Base-by-base conservation (phyloP, 2,888 invertebrate species). In the Acrobasis suavella region DNA sequence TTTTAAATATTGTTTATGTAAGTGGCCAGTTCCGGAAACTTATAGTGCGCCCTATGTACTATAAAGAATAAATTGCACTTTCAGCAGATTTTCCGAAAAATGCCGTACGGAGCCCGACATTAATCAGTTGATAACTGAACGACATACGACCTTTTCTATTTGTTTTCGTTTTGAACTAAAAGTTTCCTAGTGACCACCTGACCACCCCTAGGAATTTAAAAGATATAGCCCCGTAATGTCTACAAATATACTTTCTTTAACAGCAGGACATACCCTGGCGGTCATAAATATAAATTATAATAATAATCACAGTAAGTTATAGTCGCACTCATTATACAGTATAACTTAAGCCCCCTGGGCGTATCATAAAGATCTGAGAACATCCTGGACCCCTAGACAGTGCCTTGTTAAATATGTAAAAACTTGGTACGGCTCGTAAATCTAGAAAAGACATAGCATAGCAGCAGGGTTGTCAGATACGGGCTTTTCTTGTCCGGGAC, bases 381-480 rank as follows among this genome's bases (percentile, higher is more conserved):
- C 62, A 68, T 64, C 65, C 56, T 60, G 56, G 59, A 58, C 60
- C 62, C 61, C 50, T 22, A 22, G 15, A 39, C 37, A 37, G 51
- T 67, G 65, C 72, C 72, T 76, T 72, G 74, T 75, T 77, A 74
- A 72, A 72, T 74, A 75, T 74, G 74, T 77, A 75, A 75, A 75
- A 75, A 72, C 71, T 63, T 67, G 66, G 62, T 67, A 62, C 59
- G 52, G 50, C 52, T 60, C 15, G 64, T 68, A 68, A 67, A 68
- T 58, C 60, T 65, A 62, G 51, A 63, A 64, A 64, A 50, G 17
- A 50, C 58, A 63, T 55, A 51, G n/a, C n/a, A n/a, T n/a, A n/a
- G n/a, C n/a, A n/a, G n/a, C n/a, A n/a, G n/a, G n/a, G n/a, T n/a
- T n/a, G n/a, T n/a, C n/a, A n/a, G n/a, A n/a, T n/a, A n/a, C n/a